Conservation (phyloP, 2,113 vertebrate species). For the Oryzias melastigma region DNA sequence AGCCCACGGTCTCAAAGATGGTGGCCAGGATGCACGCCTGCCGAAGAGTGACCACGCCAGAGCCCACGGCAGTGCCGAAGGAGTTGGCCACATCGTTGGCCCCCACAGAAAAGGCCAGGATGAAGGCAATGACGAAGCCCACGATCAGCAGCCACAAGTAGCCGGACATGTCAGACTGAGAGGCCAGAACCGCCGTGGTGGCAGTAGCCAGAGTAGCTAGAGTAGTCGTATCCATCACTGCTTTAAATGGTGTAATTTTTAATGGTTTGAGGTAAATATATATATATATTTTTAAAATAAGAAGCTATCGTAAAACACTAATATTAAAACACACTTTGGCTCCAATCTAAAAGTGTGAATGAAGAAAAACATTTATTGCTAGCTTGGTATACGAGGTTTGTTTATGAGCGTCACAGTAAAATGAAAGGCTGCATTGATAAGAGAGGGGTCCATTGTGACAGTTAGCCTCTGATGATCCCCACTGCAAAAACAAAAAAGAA, state of each 20-base stretch:
- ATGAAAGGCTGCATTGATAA: slow-evolving; percentile 41
- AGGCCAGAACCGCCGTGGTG: slow-evolving; percentile 47
- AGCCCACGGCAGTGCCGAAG: slow-evolving; percentile 94
- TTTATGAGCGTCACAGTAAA: slow-evolving; percentile 62
- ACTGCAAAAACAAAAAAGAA: slow-evolving; percentile 69
- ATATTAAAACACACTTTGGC: slow-evolving; percentile 22
- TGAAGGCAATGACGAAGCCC: slow-evolving; percentile 92
- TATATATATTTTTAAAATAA: slow-evolving; percentile 24
- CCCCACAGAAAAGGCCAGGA: slow-evolving; percentile 93
- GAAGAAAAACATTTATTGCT: slow-evolving; percentile 64
- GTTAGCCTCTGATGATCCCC: slow-evolving; percentile 66
- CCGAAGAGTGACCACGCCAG: slow-evolving; percentile 89
- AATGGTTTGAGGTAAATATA: slow-evolving; percentile 53
- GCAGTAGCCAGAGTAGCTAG: slow-evolving; percentile 56
- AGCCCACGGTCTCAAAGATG: slow-evolving; percentile 91
- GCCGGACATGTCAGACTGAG: slow-evolving; percentile 46
- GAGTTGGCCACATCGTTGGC: slow-evolving; percentile 98
- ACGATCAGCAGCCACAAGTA: slow-evolving; percentile 86
- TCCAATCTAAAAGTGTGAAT: slow-evolving; percentile 22
- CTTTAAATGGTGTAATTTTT: slow-evolving; percentile 6
- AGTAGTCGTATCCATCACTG: slow-evolving; percentile 61
- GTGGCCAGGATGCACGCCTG: slow-evolving; percentile 92
- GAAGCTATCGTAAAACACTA: slow-evolving; percentile 19
- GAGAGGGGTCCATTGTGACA: slow-evolving; percentile 76
- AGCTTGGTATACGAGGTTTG: slow-evolving; percentile 66